Evolutionary conservation across 2,113 vertebrate species (phyloP), one percentile per base, ranked within the genome.

Genomic region (Oceanites oceanicus): DNA sequence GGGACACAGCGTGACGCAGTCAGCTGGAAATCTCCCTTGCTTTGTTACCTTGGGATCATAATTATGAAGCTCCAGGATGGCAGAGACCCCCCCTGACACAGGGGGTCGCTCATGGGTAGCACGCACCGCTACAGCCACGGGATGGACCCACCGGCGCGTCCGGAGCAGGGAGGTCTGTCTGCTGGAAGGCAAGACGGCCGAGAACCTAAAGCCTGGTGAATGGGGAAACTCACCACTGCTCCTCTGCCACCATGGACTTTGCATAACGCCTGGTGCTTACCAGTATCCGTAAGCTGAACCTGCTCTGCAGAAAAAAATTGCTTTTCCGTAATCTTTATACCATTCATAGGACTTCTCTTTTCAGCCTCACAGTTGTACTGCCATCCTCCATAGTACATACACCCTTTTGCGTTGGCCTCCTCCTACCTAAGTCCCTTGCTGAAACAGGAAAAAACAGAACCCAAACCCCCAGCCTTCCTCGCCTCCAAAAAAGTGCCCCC

Each of bases 91-190:
- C 5, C 20, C 9, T 4, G 3, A 16, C 32, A 19, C 14, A 36
- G 26, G 25, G 44, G 36, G 1, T 4, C 9, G 19, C 42, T 56
- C 20, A 1, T 2, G 23, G 1, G 3, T 7, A 59, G 30, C 8
- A 0, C 53, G 7, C 8, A 9, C 10, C 0, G 2, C 38, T 52
- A 11, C 25, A 27, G 55, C 22, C 85, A 45, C 0, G 1, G 38
- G 65, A 45, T 7, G 10, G 47, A 22, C 74, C 26, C 65, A 53
- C 32, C 47, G 9, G 56, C 3, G 0, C 4, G 6, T 4, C 29
- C 3, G 0, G 18, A 62, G 34, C 56, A 34, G 15, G 56, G 26
- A 50, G 26, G 17, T 32, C 55, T 45, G 17, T 27, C 55, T 45
- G 55, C 47, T 26, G 34, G 16, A 26, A 14, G 6, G 16, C 40